Base-by-base conservation (phyloP, 2,888 invertebrate genomes). In the Ochropacha duplaris region DNA sequence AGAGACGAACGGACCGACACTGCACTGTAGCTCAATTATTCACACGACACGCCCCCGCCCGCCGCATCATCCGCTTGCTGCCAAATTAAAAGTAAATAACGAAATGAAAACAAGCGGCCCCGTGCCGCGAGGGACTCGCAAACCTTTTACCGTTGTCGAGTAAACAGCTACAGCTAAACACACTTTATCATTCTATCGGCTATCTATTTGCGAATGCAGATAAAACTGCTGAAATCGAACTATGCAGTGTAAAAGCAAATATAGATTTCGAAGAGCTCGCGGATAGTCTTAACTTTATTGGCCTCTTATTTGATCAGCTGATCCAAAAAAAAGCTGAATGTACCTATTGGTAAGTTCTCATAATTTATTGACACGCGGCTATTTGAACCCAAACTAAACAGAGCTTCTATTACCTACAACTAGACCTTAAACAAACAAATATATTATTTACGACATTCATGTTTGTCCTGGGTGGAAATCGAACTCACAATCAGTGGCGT, bases 11-110 rank as follows among this genome's bases (percentile, higher is more conserved):
- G 59, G 66, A 71, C 74, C 73, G 72, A 72, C 76, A 83, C 72
- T 73, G 78, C 79, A 76, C 79, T 77, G 81, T 79, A 82, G 82
- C 79, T 92, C 84, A 90, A 92, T 92, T 88, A 92, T 92, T 91
- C 90, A 92, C 86, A 86, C 83, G 84, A 82, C 84, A 83, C 84
- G 84, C 79, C 84, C 82, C 83, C 79, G 71, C 77, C 78, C 78
- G 81, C 84, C 82, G 84, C 86, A 90, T 88, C 91, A 90, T 88
- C 88, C 90, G 91, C 92, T 88, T 86, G 90, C 91, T 88, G 90
- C 91, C 90, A 92, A 92, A 92, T 92, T 92, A 92, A 92, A 92
- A 92, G 92, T 92, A 92, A 92, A 92, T 92, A 92, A 90, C 92
- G 84, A 88, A 92, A 92, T 92, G 91, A 92, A 92, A 91, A 91